Conservation (phyloP, 1,140 invertebrate genomes). For the Apis laboriosa region DNA sequence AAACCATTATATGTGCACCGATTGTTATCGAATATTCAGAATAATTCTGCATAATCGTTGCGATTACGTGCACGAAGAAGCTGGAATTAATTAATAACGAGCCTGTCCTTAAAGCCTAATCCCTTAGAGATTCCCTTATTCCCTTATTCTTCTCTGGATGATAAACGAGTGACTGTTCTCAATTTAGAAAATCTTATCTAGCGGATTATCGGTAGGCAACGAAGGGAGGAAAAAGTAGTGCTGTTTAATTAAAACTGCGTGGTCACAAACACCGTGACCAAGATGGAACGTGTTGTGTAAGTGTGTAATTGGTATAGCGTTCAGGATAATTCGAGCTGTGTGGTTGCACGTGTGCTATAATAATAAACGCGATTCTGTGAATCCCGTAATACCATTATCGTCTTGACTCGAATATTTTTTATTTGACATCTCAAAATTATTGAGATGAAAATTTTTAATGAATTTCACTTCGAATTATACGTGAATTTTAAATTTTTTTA, state of each 20-base stretch:
- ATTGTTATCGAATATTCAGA: not conserved
- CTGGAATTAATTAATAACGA: not conserved
- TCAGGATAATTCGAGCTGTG: not conserved
- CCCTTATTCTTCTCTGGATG: not conserved
- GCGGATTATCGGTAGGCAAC: not conserved
- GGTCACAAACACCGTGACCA: constrained; percentile 2
- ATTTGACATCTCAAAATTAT: no score
- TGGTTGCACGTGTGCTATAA: constrained; percentile 7
- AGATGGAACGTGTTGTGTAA: not conserved
- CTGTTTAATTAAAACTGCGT: constrained; percentile 11
- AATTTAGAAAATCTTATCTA: not conserved
- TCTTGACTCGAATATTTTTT: no score
- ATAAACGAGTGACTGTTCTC: not conserved
- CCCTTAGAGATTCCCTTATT: not conserved
- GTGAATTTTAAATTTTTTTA: no score
- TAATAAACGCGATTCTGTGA: not conserved
- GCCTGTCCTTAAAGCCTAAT: not conserved
- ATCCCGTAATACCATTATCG: not conserved
- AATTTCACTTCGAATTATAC: no score
- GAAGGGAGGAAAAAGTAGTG: not conserved
- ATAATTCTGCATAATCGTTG: not conserved
- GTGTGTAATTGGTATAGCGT: constrained; percentile 12
- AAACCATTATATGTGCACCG: not conserved
- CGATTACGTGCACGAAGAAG: not conserved
- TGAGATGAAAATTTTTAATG: no score